Conservation (phyloP, 2,797 vertebrate genomes). For the Nyctalus aviator region DNA sequence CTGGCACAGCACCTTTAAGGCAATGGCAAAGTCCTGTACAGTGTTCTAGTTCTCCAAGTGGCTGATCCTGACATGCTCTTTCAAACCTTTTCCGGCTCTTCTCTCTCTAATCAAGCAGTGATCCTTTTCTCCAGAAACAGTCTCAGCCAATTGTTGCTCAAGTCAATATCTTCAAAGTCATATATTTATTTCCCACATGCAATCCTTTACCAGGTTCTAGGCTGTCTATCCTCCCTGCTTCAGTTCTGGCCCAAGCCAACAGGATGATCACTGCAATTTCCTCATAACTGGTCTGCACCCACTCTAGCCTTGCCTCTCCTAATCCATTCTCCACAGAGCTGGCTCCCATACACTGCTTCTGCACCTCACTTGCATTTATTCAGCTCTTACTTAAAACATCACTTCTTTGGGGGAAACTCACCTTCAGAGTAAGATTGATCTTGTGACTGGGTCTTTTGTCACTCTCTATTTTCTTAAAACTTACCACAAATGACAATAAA, state of each 20-base stretch:
- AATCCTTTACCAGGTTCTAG: not conserved
- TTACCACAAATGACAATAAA: not conserved
- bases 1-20: too few species aligned
- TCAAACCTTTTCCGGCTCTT: not conserved
- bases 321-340: not conserved
- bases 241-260: not conserved
- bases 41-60: not conserved
- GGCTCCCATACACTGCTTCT: not conserved
- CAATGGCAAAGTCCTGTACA: too few species aligned
- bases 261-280: not conserved
- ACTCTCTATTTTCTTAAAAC: not conserved
- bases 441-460: not conserved
- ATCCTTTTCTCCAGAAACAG: not conserved
- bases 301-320: not conserved
- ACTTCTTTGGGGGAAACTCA: not conserved
- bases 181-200: not conserved
- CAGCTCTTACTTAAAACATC: not conserved
- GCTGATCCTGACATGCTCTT: not conserved
- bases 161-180: not conserved
- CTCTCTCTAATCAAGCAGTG: conserved; percentile 1
- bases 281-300: not conserved
- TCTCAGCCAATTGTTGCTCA: not conserved
- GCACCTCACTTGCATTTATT: not conserved
- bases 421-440: not conserved
- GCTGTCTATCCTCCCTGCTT: not conserved